Base-by-base conservation (phyloP, 2,888 invertebrate genomes). In the Parthenolecanium corni region DNA sequence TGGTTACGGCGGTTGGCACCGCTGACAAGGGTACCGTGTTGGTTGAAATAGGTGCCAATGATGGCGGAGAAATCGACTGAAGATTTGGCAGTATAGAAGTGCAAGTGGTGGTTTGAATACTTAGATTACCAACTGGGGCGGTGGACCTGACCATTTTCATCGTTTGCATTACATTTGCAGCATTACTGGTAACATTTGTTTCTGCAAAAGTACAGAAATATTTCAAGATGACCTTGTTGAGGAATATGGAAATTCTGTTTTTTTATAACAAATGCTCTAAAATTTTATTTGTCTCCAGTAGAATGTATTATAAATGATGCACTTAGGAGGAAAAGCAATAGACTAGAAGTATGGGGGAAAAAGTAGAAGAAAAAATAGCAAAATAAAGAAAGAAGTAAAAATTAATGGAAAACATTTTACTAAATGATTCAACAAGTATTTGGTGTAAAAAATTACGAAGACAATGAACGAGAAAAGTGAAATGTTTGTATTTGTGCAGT, bases 91-190 rank as follows among this genome's bases (percentile, higher is more conserved):
- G n/a, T 21, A 49, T 46, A 5, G 58, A 49, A 14, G 49, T 49
- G 1, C 49, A 2, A 1, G 58, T 49, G 36, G 58, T 58, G 1
- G 58, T 58, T 36, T 58, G 58, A 21, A 58, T 58, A 20, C 38
- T 58, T 36, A 49, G 49, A 20, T 36, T 51, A 23, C 23, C 4
- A 9, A 58, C 16, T 1, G 58, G n/a, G 9, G 21, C 49, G 21
- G 1, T n/a, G n/a, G 58, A 38, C 18, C 49, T 16, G 16, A 58
- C 58, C 3, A 58, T 36, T 38, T 58, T 58, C 14, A 54, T n/a
- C 11, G 54, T 36, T 40, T 54, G 54, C 36, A 58, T 31, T 14
- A 58, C 21, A 21, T 62, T 61, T 1, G 49, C 16, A 2, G 40
- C 5, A 21, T 20, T 20, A 1, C 21, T 36, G 1, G 61, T 21